Base-by-base conservation (phyloP, 2,113 vertebrate species). In the Grammomys surdaster region DNA sequence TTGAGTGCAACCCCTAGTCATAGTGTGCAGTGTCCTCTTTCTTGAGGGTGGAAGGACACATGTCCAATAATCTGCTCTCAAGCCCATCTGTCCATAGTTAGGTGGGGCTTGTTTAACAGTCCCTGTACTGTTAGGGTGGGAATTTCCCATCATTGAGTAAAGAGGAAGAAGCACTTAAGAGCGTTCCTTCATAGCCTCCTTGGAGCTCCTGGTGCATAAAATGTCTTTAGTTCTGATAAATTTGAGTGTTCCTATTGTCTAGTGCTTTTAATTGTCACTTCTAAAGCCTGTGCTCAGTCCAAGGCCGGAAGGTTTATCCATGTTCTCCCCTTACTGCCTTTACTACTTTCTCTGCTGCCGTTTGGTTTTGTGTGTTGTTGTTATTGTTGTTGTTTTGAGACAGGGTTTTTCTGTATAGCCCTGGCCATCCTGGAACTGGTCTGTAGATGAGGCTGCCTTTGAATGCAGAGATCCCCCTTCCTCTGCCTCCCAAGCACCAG, bases 161-260 rank as follows among this genome's bases (percentile, higher is more conserved):
- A 76, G 56, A 76, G 72, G 19, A 75, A 48, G 8, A 81, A 58
- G 8, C 60, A 60, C 16, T 89, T 54, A 54, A 89, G 93, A 70
- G 7, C 43, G 48, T 40, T 75, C 43, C 26, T 76, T 92, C 20
- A n/a, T 43, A 31, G 77, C 82, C 54, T 73, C 78, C 76, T 51
- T 46, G 58, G 58, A 82, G 10, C 40, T 58, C 87, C 58, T 43
- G 48, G 40, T 60, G 7, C 69, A 77, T 12, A 90, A 19, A 63
- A 65, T n/a, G n/a, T 46, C 48, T 88, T 87, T 54, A 58, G n/a
- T 89, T 72, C 84, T 93, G 7, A 58, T 95, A 33, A 73, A 69
- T 14, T 54, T 13, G 60, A 60, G 20, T 80, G 80, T 65, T 19
- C 58, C 58, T 85, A 20, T 91, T 87, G 36, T 80, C 72, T 20